phyloP scores from a whole-genome alignment of 1,140 invertebrate genomes.

The Apis mellifera region DNA sequence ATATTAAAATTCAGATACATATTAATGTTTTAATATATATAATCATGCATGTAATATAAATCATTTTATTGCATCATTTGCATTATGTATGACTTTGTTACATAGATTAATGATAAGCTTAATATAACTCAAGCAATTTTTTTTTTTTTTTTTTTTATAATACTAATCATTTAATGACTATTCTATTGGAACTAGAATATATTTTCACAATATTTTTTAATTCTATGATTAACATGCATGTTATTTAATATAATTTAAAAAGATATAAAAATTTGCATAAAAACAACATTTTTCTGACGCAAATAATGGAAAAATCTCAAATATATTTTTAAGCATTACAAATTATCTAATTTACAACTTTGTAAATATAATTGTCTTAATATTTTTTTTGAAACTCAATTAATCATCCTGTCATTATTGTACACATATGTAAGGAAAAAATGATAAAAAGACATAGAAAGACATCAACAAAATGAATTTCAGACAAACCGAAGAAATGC shows the following conservation, averaged over 20 bases:
- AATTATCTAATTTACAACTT: background rate
- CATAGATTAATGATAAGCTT: constrained; percentile 15
- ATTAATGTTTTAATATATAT: background rate
- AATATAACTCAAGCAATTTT: constrained; percentile 9
- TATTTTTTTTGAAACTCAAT: background rate
- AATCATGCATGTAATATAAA: background rate
- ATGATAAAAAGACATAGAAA: background rate
- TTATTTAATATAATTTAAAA: background rate
- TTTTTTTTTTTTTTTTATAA: constrained; percentile 10
- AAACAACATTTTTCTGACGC: background rate
- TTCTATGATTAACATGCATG: background rate
- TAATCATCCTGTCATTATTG: background rate
- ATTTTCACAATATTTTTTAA: background rate
- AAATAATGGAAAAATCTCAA: background rate
- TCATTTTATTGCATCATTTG: constrained; percentile 27
- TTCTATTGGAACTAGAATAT: background rate
- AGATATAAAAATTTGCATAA: background rate
- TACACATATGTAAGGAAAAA: background rate
- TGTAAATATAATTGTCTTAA: background rate
- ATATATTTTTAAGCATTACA: background rate
- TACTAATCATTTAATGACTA: background rate
- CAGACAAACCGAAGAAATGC: constrained; percentile 91
- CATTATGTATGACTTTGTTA: constrained; percentile 29
- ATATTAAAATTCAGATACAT: constrained; percentile 4
- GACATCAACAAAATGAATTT: constrained; percentile 45